These are phyloP conservation scores for Myiagra hebetior DNA, from an alignment of 2,113 vertebrate genomes.

Conservation along the genomic window DNA sequence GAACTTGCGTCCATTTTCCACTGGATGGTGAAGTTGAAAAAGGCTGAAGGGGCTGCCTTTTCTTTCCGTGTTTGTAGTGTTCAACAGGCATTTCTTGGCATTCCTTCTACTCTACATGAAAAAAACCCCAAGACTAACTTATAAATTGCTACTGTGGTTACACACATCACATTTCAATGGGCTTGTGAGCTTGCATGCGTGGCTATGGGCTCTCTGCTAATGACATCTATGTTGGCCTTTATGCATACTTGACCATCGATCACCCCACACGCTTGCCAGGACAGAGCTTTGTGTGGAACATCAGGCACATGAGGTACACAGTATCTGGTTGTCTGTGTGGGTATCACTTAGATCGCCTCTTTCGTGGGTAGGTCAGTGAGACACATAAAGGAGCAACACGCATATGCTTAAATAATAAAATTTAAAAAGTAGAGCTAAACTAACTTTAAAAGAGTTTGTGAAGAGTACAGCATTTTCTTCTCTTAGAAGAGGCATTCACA, in stretches of 20 bases:
- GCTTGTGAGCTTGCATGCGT: background rate
- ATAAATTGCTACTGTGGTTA: background rate
- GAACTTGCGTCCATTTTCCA: background rate
- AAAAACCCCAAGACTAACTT: background rate
- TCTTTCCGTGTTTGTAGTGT: background rate
- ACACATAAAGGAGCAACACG: background rate
- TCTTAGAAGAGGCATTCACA: background rate
- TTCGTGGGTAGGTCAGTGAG: rapidly evolving
- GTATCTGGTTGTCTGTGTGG: rapidly evolving
- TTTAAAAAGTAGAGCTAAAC: background rate
- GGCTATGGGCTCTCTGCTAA: background rate
- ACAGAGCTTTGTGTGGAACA: background rate
- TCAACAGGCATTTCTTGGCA: background rate
- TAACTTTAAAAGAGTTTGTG: background rate
- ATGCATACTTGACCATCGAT: background rate
- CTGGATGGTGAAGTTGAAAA: background rate
- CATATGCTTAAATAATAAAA: background rate
- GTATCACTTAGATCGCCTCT: rapidly evolving
- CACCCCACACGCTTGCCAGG: rapidly evolving
- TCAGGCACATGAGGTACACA: rapidly evolving
- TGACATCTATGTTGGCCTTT: background rate
- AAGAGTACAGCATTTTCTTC: background rate
- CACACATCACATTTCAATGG: rapidly evolving
- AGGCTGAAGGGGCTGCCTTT: background rate
- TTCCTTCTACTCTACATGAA: background rate